Conservation (phyloP, 1,140 invertebrate species). For the Eriosoma lanigerum region DNA sequence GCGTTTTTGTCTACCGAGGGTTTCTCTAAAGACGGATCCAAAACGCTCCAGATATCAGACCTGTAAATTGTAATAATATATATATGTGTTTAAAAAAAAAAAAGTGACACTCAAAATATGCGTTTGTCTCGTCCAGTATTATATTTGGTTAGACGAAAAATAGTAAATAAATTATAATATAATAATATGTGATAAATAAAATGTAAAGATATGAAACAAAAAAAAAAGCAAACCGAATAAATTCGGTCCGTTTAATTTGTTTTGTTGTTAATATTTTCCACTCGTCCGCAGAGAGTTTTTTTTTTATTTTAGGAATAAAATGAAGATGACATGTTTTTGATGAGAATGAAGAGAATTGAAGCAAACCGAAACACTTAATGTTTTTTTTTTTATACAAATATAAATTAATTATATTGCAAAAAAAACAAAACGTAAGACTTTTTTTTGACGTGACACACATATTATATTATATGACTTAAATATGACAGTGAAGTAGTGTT, state of each 20-base stretch:
- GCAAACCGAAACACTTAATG: neutral
- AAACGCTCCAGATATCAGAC: conserved; percentile 23
- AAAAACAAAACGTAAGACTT: neutral
- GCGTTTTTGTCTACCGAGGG: conserved; percentile 60
- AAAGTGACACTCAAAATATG: too few species aligned
- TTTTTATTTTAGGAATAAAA: too few species aligned
- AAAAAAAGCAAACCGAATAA: neutral
- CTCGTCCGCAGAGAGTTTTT: conserved; percentile 16
- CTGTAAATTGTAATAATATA: conserved; percentile 33
- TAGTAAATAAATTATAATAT: neutral
- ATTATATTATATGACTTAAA: neutral
- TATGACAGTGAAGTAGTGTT: neutral
- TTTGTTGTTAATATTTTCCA: conserved; percentile 28
- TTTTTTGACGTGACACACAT: neutral
- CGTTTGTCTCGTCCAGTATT: neutral
- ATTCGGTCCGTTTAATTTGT: neutral
- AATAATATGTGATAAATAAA: too few species aligned
- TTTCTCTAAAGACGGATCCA: conserved; percentile 52
- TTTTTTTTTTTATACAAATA: too few species aligned
- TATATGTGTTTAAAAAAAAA: neutral
- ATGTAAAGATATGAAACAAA: neutral
- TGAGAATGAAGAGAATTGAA: conserved; percentile 32
- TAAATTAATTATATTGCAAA: too few species aligned
- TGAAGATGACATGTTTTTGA: neutral
- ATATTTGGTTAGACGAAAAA: neutral